Evolutionary conservation across 2,888 invertebrate species (phyloP).

Genomic region (Mythimna albipuncta): DNA sequence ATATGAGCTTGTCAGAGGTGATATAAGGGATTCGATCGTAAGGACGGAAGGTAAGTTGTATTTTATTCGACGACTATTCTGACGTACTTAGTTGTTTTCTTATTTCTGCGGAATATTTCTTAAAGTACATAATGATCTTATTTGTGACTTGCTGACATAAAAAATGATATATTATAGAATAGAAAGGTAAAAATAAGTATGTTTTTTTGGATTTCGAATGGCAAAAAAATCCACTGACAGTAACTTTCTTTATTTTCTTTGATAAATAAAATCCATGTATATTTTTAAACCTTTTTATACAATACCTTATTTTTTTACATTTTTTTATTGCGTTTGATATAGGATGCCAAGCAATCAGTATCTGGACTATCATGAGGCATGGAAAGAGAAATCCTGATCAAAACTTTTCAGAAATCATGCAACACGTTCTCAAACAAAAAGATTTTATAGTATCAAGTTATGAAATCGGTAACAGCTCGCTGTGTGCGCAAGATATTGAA

Average conservation of each 20-base stretch:
- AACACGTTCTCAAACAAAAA: constrained; percentile 65
- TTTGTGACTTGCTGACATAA: background rate
- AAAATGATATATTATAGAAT: background rate
- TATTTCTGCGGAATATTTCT: constrained; percentile 22
- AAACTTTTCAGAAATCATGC: constrained; percentile 59
- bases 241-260: no score
- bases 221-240: background rate
- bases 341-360: constrained; percentile 75
- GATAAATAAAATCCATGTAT: background rate
- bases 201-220: background rate
- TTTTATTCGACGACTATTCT: constrained; percentile 16
- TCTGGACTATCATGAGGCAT: constrained; percentile 77
- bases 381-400: constrained; percentile 73
- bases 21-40: constrained; percentile 77
- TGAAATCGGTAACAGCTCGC: constrained; percentile 72
- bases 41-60: constrained; percentile 48
- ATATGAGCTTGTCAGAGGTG: constrained; percentile 80
- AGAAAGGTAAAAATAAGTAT: background rate
- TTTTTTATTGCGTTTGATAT: background rate
- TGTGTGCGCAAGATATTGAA: constrained; percentile 82
- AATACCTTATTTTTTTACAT: no score
- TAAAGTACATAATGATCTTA: constrained; percentile 11
- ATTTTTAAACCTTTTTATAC: no score
- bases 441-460: constrained; percentile 72
- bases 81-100: constrained; percentile 10